phyloP scores from a whole-genome alignment of 1,140 invertebrate species.

The Panagrolaimus sp. region DNA sequence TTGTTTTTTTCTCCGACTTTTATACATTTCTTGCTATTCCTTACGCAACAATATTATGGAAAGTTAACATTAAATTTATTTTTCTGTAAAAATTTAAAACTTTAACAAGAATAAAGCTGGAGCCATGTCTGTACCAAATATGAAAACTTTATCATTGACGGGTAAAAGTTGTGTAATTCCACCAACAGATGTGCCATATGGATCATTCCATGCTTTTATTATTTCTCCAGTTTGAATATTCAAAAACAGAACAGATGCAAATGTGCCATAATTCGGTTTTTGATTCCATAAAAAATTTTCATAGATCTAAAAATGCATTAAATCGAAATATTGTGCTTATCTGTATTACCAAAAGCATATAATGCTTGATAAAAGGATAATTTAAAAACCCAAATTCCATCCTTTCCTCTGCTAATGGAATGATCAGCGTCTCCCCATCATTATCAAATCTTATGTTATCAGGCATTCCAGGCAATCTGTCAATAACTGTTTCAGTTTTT shows the following conservation, averaged over 20 bases:
- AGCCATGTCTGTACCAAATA: slow-evolving; percentile 3
- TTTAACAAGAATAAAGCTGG: background rate
- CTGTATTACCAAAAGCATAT: slow-evolving; percentile 5
- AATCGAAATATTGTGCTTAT: too few species aligned
- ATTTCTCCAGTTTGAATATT: background rate
- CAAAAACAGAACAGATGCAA: background rate
- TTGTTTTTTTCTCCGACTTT: too few species aligned
- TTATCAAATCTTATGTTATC: slow-evolving; percentile 55
- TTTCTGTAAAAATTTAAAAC: background rate
- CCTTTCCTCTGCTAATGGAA: slow-evolving; percentile 3
- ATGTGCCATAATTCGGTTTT: background rate
- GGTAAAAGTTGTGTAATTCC: slow-evolving; percentile 4
- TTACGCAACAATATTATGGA: too few species aligned
- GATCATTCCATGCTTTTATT: background rate
- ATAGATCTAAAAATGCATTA: too few species aligned
- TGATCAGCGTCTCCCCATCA: background rate
- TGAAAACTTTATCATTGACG: background rate
- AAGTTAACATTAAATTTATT: too few species aligned
- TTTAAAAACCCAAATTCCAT: background rate
- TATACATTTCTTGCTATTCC: too few species aligned
- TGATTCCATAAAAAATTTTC: background rate
- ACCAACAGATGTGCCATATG: background rate
- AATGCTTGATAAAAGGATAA: background rate
- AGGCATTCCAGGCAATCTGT: slow-evolving; percentile 59
- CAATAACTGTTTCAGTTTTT: slow-evolving; percentile 29